Conservation (phyloP, 2,113 vertebrate genomes). For the Elachura formosa region DNA sequence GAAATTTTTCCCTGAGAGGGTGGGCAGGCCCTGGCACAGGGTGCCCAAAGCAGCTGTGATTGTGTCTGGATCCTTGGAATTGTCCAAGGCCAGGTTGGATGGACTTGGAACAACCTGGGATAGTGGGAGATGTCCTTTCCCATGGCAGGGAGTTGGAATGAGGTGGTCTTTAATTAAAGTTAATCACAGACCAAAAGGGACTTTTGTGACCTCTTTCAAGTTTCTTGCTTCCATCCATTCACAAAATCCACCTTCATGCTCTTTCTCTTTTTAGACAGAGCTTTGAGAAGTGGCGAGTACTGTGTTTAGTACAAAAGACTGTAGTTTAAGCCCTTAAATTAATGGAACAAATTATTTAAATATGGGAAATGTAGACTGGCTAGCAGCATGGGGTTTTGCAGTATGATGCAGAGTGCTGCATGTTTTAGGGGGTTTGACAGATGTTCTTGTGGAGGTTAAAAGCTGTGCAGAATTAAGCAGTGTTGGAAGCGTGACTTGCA, state of each 20-base stretch:
- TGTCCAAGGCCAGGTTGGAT: neutral
- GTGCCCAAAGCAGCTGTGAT: neutral
- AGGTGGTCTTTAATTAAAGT: neutral
- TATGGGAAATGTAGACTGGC: fast-evolving
- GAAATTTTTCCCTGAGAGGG: neutral
- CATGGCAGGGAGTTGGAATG: neutral
- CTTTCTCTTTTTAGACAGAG: neutral
- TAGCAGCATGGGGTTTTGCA: neutral
- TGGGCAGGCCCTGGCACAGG: neutral
- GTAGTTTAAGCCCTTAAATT: neutral
- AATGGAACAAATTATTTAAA: neutral
- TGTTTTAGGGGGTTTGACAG: neutral
- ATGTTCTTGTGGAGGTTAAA: neutral
- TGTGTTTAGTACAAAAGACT: neutral
- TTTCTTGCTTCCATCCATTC: neutral
- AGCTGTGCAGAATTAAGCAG: neutral
- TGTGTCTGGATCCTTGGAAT: neutral
- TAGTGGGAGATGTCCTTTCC: neutral
- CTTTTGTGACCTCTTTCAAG: fast-evolving
- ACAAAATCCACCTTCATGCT: neutral
- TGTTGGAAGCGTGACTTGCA: neutral
- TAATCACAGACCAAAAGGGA: neutral
- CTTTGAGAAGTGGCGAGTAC: neutral
- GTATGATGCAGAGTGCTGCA: fast-evolving
- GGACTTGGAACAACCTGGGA: fast-evolving